Conservation (phyloP, 2,888 invertebrate genomes). For the Ferdinandea cuprea region DNA sequence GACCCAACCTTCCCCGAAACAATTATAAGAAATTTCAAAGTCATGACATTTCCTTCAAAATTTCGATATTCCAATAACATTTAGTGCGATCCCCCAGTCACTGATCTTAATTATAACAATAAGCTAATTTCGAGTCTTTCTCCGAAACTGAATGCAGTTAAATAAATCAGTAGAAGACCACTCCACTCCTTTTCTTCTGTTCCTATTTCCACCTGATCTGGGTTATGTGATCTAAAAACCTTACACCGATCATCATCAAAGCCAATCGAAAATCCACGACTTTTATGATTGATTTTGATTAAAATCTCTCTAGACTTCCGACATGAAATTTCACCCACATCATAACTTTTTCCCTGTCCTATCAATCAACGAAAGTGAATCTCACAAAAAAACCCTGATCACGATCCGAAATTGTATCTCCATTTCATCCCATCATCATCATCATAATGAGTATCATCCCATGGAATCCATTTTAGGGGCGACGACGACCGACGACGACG, state of each 20-base stretch:
- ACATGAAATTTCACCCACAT: conserved; percentile 39
- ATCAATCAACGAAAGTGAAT: conserved; percentile 34
- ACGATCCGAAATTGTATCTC: conserved; percentile 29
- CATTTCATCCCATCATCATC: conserved; percentile 1
- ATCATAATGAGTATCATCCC: not conserved
- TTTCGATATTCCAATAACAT: no score
- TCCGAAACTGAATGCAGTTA: not conserved
- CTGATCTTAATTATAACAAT: no score
- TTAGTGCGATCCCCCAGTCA: no score
- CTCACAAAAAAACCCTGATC: not conserved
- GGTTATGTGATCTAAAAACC: conserved; percentile 20
- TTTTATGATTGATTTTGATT: conserved; percentile 48
- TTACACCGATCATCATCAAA: conserved; percentile 30
- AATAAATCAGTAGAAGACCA: conserved; percentile 33
- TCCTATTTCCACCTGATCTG: conserved; percentile 36
- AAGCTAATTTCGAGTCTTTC: not conserved
- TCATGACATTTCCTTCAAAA: no score
- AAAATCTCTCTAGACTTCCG: conserved; percentile 33
- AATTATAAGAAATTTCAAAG: no score
- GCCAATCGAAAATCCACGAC: conserved; percentile 18
- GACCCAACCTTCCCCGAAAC: no score
- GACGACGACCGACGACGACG: no score
- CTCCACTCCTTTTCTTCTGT: not conserved
- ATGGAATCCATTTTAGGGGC: not conserved
- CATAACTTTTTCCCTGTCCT: not conserved